Percentiles rank a stretch among this genome's conserved stretches.
These are phyloP conservation scores for Poecile atricapillus DNA, from an alignment of 2,113 vertebrate species.

Conservation along the genomic window DNA sequence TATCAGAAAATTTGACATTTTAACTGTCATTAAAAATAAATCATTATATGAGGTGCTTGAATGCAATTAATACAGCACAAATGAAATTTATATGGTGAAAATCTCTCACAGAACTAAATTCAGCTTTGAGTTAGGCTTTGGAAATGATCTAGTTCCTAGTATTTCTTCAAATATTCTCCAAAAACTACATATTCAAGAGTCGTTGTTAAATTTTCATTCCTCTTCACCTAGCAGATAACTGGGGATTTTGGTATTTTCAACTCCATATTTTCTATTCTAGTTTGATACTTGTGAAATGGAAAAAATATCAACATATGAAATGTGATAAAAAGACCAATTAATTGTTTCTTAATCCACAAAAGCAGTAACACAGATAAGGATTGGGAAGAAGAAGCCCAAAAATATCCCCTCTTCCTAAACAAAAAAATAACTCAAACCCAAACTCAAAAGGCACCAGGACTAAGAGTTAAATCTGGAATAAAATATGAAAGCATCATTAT, in stretches of 20 bases:
- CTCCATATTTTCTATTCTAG: not conserved
- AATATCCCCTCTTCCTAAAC: rapidly evolving
- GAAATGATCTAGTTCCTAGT: not conserved
- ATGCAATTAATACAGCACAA: not conserved
- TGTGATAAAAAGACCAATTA: not conserved
- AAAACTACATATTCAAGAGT: not conserved
- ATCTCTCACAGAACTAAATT: not conserved
- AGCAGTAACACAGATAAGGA: not conserved
- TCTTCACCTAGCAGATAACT: not conserved
- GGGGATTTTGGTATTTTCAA: not conserved
- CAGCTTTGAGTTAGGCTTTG: not conserved
- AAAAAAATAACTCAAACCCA: not conserved
- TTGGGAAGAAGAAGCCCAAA: not conserved
- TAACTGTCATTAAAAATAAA: not conserved
- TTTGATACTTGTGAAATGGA: not conserved
- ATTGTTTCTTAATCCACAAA: not conserved
- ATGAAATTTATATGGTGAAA: not conserved
- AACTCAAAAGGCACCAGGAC: not conserved
- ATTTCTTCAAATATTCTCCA: not conserved
- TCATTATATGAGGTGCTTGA: not conserved
- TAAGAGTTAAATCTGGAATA: not conserved
- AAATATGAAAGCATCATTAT: not conserved
- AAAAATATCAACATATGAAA: not conserved
- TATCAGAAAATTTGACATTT: not conserved
- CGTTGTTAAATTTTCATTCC: not conserved